Evolutionary conservation across 1,140 invertebrate species (phyloP), one percentile per base, ranked within the genome.

Genomic region (Bombus balteatus): DNA sequence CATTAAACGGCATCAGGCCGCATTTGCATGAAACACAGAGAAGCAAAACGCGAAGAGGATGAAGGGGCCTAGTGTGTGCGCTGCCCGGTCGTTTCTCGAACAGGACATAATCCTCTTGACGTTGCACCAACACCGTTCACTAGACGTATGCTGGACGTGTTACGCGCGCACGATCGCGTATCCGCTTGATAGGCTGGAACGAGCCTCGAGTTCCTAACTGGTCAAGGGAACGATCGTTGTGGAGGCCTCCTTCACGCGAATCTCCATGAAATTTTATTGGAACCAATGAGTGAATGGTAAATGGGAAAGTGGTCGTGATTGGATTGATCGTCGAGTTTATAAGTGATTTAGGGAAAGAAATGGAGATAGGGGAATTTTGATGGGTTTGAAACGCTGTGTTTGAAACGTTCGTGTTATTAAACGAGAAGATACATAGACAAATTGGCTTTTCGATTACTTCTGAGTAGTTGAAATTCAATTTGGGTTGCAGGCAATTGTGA

Each of bases 41-140:
- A 57, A 57, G 53, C 34, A 47, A 39, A 77, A 77, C 75, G 75
- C 53, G 34, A 62, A 12, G 57, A 32, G 57, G 59, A 41, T 43
- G 59, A 41, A 43, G 37, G 57, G 75, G 37, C 4, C 65, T 66
- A 13, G 39, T 77, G 59, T 65, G 57, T 25, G 18, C 53, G 9
- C n/a, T 77, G 37, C 1, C 37, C 57, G 37, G 18, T 59, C 75
- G 37, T 78, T 78, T 78, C 75, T 78, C 59, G 10, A 78, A 66
- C 75, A 65, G 75, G 75, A 66, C 75, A 65, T 78, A 78, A 78
- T 78, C 75, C 75, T 78, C 75, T 78, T 39, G 57, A 78, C 75
- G 57, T 78, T 66, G 75, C 75, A 32, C 75, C 57, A 65, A 78
- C 75, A 78, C 75, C 75, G 75, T 32, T 32, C 25, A 2, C 28